Percentiles rank a stretch among this genome's conserved stretches.
Evolutionary conservation across 2,888 invertebrate species (phyloP).

Genomic region (Melieria crassipennis): DNA sequence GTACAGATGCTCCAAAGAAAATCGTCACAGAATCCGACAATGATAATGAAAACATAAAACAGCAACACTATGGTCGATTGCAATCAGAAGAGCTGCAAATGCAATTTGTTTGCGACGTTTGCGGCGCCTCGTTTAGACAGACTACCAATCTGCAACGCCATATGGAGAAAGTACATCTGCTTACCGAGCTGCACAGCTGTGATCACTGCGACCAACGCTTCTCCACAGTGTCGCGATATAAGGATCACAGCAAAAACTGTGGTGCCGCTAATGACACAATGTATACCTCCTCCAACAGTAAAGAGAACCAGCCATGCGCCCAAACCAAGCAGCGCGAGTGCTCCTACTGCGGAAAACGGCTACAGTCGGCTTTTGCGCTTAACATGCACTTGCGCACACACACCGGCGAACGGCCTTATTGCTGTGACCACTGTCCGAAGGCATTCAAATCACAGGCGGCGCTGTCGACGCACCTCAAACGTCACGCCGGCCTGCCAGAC

Average conservation of each 20-base stretch:
- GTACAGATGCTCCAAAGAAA: too few species aligned
- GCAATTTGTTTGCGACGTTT: slow-evolving; percentile 53
- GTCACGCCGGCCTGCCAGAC: slow-evolving; percentile 59
- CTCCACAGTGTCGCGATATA: slow-evolving; percentile 38
- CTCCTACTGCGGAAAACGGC: slow-evolving; percentile 49
- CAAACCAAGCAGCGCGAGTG: slow-evolving; percentile 41
- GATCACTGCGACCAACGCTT: slow-evolving; percentile 45
- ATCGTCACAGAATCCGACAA: too few species aligned
- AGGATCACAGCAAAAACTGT: slow-evolving; percentile 36
- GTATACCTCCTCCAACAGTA: neutral
- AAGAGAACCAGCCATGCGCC: neutral
- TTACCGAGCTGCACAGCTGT: slow-evolving; percentile 25
- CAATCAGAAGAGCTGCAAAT: neutral
- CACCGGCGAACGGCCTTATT: slow-evolving; percentile 59
- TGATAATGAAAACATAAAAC: too few species aligned
- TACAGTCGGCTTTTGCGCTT: slow-evolving; percentile 50
- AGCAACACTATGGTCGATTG: too few species aligned
- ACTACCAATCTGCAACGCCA: slow-evolving; percentile 54
- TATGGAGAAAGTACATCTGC: slow-evolving; percentile 45
- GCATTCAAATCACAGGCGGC: slow-evolving; percentile 59
- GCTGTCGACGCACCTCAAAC: slow-evolving; percentile 53
- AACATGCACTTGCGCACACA: slow-evolving; percentile 56
- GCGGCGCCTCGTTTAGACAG: slow-evolving; percentile 57
- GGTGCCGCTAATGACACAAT: neutral
- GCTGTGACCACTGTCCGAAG: slow-evolving; percentile 56